phyloP scores from a whole-genome alignment of 1,140 invertebrate genomes.

The Atta texana region DNA sequence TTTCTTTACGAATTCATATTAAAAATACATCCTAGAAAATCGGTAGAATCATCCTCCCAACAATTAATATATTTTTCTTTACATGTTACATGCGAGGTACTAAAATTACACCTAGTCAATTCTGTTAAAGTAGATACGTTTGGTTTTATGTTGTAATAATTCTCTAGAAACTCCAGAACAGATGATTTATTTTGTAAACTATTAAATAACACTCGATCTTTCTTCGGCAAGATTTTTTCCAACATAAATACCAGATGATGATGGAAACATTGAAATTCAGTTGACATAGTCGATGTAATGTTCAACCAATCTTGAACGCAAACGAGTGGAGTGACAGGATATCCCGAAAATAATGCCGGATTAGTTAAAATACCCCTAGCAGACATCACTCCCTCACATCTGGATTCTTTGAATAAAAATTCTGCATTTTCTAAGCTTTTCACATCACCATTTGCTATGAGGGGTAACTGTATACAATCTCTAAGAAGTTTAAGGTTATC shows the following conservation, averaged over 20 bases:
- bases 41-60: slow-evolving; percentile 50
- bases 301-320: slow-evolving; percentile 88
- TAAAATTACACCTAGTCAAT: slow-evolving; percentile 79
- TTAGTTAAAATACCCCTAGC: too few relatives aligned
- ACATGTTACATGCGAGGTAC: background rate
- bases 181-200: slow-evolving; percentile 89
- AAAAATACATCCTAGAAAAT: slow-evolving; percentile 57
- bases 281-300: slow-evolving; percentile 86
- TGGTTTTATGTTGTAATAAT: slow-evolving; percentile 85
- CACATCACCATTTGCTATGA: too few relatives aligned
- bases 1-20: slow-evolving; percentile 18
- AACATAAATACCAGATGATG: slow-evolving; percentile 98
- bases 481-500: too few relatives aligned
- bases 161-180: slow-evolving; percentile 91
- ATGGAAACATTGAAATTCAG: slow-evolving; percentile 93
- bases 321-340: too few relatives aligned
- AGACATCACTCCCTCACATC: too few relatives aligned
- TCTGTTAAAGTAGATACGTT: slow-evolving; percentile 67
- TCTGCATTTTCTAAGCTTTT: too few relatives aligned
- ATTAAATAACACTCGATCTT: slow-evolving; percentile 92
- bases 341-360: too few relatives aligned
- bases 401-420: too few relatives aligned
- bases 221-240: slow-evolving; percentile 91
- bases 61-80: slow-evolving; percentile 48
- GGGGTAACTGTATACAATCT: too few relatives aligned